Base-by-base conservation (phyloP, 2,888 invertebrate species). In the Plebejus melissa region DNA sequence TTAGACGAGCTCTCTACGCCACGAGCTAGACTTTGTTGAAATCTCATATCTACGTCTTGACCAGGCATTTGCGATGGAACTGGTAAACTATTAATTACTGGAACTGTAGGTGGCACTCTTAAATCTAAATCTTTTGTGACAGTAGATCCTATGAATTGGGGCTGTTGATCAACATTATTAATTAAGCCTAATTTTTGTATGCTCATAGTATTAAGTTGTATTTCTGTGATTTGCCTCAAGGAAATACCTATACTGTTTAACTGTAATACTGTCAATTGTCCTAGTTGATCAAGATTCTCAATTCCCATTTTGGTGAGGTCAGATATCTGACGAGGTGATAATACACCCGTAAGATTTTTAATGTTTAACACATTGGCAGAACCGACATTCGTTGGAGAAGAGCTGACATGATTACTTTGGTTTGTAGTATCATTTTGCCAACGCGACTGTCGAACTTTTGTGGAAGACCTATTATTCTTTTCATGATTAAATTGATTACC, bases 211-310 rank as follows among this genome's bases (percentile, higher is more conserved):
- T 94, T 95, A 76, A 94, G 85, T 82, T 95, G 95, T 79, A 95
- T 95, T 83, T 95, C 95, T 54, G 94, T 94, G 74, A 95, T 94
- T 86, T 95, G 95, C 81, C 91, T 90, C 76, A 95, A 85, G 4
- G 95, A 94, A 75, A 95, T 88, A 16, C 95, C 95, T 80, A 95
- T 94, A 82, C 93, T 94, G 82, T 94, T 95, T 71, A 95, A 83
- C 81, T 95, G 95, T 57, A 94, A 90, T 77, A 95, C 94, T 70
- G 95, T 95, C 76, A 95, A 86, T 82, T 95, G 94, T 78, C 94
- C 91, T 79, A 95, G 87, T 81, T 95, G 95, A 81, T 95, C 94
- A 82, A 95, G 88, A 85, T 95, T 95, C 76, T 93, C 94, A 70
- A 95, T 94, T 76, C 95, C 95, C 87, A 95, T 90, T 85, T 94